Percentiles rank a stretch among this genome's conserved stretches.
Evolutionary conservation across 2,797 vertebrate species (phyloP).

Genomic region (Hemitrygon akajei): DNA sequence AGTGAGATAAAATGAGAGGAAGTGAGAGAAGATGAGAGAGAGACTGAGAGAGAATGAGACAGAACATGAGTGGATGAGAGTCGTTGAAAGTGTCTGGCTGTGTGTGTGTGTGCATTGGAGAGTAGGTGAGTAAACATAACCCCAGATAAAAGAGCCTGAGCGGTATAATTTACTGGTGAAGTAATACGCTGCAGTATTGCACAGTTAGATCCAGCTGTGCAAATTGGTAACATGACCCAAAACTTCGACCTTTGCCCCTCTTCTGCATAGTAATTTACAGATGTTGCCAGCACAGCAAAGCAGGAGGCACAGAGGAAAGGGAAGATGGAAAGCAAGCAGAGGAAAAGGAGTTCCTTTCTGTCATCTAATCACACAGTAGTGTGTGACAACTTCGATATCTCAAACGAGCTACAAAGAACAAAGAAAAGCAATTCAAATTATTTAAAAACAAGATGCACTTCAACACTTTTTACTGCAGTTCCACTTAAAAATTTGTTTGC

Average conservation of each 20-base stretch:
- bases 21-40: too few species aligned
- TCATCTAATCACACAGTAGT: neutral
- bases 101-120: neutral
- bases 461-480: neutral
- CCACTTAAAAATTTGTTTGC: neutral
- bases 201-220: neutral
- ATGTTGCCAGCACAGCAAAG: neutral
- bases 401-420: neutral
- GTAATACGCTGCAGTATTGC: neutral
- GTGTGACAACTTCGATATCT: neutral
- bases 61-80: neutral
- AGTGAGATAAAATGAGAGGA: too few species aligned
- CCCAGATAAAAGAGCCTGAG: neutral
- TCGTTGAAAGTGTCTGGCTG: neutral
- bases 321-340: neutral
- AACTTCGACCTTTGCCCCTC: neutral
- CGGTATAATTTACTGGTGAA: neutral
- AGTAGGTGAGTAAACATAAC: neutral
- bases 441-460: neutral
- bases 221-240: constrained; percentile 6
- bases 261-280: neutral
- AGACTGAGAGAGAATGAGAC: too few species aligned
- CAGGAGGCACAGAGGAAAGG: neutral
- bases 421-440: neutral
- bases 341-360: neutral